Conservation (phyloP, 2,113 vertebrate species). For the Chaenogobius annularis region DNA sequence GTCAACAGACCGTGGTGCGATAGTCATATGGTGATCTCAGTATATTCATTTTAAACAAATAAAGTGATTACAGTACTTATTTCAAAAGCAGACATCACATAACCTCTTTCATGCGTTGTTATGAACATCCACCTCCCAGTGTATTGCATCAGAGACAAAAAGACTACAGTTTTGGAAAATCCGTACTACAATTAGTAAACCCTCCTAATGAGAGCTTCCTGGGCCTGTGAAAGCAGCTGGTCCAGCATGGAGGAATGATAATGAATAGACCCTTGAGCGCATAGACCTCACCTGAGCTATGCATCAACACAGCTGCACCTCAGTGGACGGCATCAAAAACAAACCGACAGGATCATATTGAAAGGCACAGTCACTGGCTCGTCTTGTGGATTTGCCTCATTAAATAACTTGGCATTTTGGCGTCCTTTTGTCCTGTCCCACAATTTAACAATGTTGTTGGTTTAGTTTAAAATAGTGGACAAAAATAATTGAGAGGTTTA, state of each 20-base stretch:
- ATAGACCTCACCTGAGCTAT: conserved; percentile 19
- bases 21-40: no score
- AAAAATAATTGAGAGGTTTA: neutral
- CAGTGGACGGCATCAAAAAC: conserved; percentile 19
- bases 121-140: neutral
- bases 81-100: no score
- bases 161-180: conserved; percentile 22
- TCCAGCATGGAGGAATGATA: conserved; percentile 71
- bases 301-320: conserved; percentile 48
- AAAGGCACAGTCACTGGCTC: neutral
- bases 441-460: neutral
- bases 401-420: neutral
- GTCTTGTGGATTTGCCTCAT: neutral
- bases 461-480: neutral
- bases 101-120: neutral
- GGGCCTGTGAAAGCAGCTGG: conserved; percentile 63
- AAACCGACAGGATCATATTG: conserved; percentile 7
- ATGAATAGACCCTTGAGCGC: conserved; percentile 59
- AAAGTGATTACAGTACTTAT: no score
- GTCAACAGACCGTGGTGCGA: no score
- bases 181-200: conserved; percentile 59
- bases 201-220: conserved; percentile 62
- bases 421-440: neutral
- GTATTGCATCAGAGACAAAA: conserved; percentile 9
- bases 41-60: no score